Evolutionary conservation across 2,888 invertebrate species (phyloP).

Genomic region (Eupithecia pulchellata): DNA sequence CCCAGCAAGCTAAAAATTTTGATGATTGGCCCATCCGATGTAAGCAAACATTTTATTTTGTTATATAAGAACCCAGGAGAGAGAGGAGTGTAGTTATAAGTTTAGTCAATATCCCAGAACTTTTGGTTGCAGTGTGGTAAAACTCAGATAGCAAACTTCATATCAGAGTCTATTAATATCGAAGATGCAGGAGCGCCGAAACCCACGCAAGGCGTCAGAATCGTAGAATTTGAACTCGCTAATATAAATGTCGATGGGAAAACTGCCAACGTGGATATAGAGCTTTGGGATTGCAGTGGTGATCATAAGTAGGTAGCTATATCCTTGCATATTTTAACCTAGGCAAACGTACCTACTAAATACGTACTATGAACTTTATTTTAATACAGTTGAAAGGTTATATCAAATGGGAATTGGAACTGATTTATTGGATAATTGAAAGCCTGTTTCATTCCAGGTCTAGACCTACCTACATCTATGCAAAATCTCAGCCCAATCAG

Average conservation of each 20-base stretch:
- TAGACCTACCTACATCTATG: not conserved
- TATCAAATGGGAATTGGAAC: not conserved
- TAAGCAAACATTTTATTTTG: too few relatives aligned
- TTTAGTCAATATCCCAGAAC: not conserved
- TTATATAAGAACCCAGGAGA: too few relatives aligned
- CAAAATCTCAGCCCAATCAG: not conserved
- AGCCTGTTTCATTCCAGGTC: not conserved
- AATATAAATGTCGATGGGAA: conserved; percentile 86
- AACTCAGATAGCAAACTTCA: conserved; percentile 88
- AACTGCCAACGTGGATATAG: conserved; percentile 87
- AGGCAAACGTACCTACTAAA: too few relatives aligned
- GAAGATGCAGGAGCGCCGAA: conserved; percentile 87
- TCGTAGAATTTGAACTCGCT: conserved; percentile 90
- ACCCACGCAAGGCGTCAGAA: conserved; percentile 90
- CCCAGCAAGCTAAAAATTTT: conserved; percentile 83
- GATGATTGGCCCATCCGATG: conserved; percentile 84
- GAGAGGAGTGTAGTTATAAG: too few relatives aligned
- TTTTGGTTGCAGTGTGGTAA: conserved; percentile 87
- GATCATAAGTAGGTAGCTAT: conserved; percentile 86
- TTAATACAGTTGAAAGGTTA: not conserved
- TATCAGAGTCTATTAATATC: conserved; percentile 87
- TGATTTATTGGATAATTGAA: not conserved
- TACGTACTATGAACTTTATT: too few relatives aligned
- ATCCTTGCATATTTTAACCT: not conserved
- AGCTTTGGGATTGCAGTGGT: conserved; percentile 93